These are phyloP conservation scores for Cheilosia grossa DNA, from an alignment of 2,888 invertebrate genomes.

Conservation along the genomic window DNA sequence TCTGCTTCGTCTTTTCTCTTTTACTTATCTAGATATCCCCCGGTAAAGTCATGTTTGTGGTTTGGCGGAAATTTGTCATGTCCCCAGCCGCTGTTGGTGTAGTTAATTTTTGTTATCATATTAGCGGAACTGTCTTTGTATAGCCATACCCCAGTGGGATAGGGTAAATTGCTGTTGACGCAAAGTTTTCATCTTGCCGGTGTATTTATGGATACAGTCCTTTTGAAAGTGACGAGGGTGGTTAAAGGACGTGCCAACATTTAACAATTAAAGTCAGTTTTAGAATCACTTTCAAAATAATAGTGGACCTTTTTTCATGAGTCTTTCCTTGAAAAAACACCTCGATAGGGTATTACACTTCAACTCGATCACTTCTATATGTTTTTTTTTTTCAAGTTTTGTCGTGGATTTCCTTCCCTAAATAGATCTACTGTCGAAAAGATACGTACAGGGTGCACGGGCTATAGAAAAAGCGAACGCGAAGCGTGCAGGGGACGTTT, in stretches of 20 bases:
- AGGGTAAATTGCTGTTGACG: background rate
- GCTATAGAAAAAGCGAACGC: conserved; percentile 7
- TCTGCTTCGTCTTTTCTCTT: conserved; percentile 27
- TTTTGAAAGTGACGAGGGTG: no score
- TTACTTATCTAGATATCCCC: conserved; percentile 19
- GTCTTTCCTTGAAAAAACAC: no score
- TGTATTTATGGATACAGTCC: no score
- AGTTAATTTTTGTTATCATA: conserved; percentile 42
- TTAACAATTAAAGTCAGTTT: background rate
- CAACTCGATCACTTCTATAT: background rate
- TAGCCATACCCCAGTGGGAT: background rate
- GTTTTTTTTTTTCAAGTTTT: background rate
- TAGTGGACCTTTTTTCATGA: no score
- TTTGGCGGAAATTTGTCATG: conserved; percentile 34
- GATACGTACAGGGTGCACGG: conserved; percentile 23
- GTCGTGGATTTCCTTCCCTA: conserved; percentile 12
- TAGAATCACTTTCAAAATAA: background rate
- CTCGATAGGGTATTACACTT: background rate
- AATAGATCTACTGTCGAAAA: conserved; percentile 19
- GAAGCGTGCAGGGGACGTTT: conserved; percentile 8
- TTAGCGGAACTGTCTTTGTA: conserved; percentile 30
- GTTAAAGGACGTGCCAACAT: no score
- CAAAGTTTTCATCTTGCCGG: no score
- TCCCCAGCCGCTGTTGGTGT: background rate
- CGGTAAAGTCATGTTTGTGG: conserved; percentile 38